Base-by-base conservation (phyloP, 2,888 invertebrate genomes). In the Heliconius erato region DNA sequence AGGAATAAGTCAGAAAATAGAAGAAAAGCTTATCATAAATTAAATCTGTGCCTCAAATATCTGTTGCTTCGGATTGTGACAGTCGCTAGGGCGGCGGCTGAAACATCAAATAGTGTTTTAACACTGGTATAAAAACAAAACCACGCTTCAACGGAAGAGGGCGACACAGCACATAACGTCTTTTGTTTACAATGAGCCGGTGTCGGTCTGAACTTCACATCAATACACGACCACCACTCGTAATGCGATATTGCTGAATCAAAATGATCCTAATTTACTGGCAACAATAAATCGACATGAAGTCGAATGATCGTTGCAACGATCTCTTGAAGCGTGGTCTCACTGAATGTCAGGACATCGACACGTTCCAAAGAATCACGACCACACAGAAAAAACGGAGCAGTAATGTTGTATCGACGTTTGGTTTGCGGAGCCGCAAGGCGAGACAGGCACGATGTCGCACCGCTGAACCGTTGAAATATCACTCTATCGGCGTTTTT, bases 321-420 rank as follows among this genome's bases (percentile, higher is more conserved):
- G 65, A 84, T 82, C 44, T 68, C 67, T 59, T 16, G 72, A 67
- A 82, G 83, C 81, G 84, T 84, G 80, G 83, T 80, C 82, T 83
- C 83, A 77, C 81, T 83, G 84, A 80, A 82, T 84, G 81, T 82
- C 86, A 85, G 86, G 86, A 84, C 85, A 83, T 83, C 83, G 84
- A 86, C 85, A 83, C 85, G 85, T 82, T 87, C 86, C 87, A 85
- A 85, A 82, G 83, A 85, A 85, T 86, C 86, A 86, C 86, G 84
- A 82, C 83, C 85, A 83, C 80, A 85, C 85, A 86, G 85, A 87
- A 88, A 88, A 89, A 89, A 88, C 84, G 85, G 86, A 84, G 89
- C 88, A 86, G 87, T 87, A 88, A 87, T 89, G 88, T 89, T 86
- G 92, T 93, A 94, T 93, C 91, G 94, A 94, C 91, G 92, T 93